phyloP scores from a whole-genome alignment of 92 coral and sea anemone genomes.

The Meandrina meandrites region DNA sequence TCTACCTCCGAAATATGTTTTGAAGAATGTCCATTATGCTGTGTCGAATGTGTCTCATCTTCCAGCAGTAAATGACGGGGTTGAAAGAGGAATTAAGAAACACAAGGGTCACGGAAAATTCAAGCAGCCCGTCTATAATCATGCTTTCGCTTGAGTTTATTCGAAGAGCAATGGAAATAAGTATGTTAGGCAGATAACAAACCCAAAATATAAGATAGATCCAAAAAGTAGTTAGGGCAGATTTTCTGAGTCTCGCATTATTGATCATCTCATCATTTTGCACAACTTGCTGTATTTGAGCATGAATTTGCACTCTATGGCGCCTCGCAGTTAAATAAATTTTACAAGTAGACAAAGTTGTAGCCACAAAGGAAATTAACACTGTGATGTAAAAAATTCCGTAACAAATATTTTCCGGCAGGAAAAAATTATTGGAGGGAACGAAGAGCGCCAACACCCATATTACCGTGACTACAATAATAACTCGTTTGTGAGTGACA shows the following conservation, averaged over 20 bases:
- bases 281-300: not conserved
- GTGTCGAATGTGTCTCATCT: not conserved
- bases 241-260: not conserved
- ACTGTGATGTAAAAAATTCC: not conserved
- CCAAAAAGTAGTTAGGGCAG: not conserved
- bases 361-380: not conserved
- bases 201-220: conserved; percentile 23
- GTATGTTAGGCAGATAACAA: conserved; percentile 17
- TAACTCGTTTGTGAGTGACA: conserved; percentile 10
- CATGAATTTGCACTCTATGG: not conserved
- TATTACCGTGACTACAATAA: not conserved
- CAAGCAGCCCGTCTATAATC: not conserved
- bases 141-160: not conserved
- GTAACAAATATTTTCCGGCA: not conserved
- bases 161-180: not conserved
- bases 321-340: not conserved
- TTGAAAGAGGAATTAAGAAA: conserved; percentile 12
- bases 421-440: not conserved
- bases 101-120: conserved; percentile 12
- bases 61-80: conserved; percentile 16
- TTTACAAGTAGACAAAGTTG: conserved; percentile 8
- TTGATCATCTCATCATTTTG: not conserved
- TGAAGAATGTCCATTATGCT: not conserved
- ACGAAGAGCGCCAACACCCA: not conserved
- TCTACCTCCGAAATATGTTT: not conserved